These are phyloP conservation scores for Noctua fimbriata DNA, from an alignment of 2,888 invertebrate species.

Conservation along the genomic window DNA sequence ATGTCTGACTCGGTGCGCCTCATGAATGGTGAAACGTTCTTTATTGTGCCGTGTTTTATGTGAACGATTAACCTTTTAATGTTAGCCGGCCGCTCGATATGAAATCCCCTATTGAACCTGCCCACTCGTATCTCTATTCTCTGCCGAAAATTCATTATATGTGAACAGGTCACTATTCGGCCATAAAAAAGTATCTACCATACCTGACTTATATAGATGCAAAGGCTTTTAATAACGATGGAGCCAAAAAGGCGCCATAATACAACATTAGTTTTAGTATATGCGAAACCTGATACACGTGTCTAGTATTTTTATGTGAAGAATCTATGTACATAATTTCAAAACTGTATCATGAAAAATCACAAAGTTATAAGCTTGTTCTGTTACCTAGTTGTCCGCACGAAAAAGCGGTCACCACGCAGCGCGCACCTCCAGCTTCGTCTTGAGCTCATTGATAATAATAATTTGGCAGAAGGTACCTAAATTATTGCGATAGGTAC, in stretches of 20 bases:
- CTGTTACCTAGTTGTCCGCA: no score
- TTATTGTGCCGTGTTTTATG: conserved; percentile 89
- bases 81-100: conserved; percentile 82
- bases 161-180: conserved; percentile 36
- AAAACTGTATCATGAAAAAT: no score
- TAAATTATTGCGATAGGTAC: no score
- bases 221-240: conserved; percentile 8
- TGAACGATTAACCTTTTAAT: conserved; percentile 90
- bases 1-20: conserved; percentile 87
- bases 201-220: conserved; percentile 16
- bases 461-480: no score
- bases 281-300: no score
- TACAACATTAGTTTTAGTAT: no score
- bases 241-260: background rate
- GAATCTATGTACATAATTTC: no score
- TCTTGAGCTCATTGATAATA: no score
- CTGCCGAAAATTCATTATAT: conserved; percentile 50
- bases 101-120: conserved; percentile 74
- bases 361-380: no score
- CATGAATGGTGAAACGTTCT: conserved; percentile 87
- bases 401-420: no score
- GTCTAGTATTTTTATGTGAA: no score
- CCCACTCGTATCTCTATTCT: conserved; percentile 54
- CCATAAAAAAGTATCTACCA: conserved; percentile 34
- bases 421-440: no score